Conservation (phyloP, 1,140 invertebrate species). For the Maniola jurtina region DNA sequence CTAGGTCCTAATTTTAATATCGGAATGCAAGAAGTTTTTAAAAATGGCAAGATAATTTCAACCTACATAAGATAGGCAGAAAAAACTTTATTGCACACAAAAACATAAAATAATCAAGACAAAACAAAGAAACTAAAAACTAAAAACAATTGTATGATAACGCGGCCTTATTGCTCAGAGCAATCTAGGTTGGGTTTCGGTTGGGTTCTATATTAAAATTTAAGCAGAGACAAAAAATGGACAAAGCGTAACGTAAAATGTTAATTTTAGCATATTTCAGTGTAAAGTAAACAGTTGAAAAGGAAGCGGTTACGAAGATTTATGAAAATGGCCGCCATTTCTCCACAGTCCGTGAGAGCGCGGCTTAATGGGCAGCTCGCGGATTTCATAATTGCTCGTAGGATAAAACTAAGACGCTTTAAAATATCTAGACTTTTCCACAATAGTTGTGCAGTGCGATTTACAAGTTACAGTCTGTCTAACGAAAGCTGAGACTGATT, state of each 20-base stretch:
- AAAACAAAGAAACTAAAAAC: too few species aligned
- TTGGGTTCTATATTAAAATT: neutral
- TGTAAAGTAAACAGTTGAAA: slow-evolving; percentile 30
- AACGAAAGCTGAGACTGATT: too few species aligned
- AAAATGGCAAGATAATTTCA: too few species aligned
- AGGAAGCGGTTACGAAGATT: slow-evolving; percentile 31
- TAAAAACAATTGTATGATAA: too few species aligned
- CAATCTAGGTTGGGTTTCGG: too few species aligned
- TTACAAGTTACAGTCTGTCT: too few species aligned
- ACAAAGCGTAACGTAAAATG: neutral
- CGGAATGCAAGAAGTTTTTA: too few species aligned
- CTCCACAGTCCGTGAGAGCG: slow-evolving; percentile 25
- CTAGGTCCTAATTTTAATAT: too few species aligned
- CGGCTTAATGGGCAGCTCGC: slow-evolving; percentile 26
- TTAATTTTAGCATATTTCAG: slow-evolving; percentile 18
- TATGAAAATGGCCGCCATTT: slow-evolving; percentile 31
- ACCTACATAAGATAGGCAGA: too few species aligned
- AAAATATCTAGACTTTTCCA: slow-evolving; percentile 8
- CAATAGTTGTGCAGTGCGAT: neutral
- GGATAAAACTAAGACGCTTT: slow-evolving; percentile 22
- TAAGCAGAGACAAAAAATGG: slow-evolving; percentile 3
- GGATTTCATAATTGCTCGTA: slow-evolving; percentile 31
- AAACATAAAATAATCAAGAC: too few species aligned
- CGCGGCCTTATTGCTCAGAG: too few species aligned
- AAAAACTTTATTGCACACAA: too few species aligned